Base-by-base conservation (phyloP, 1,140 invertebrate genomes). In the Phortica variegata region DNA sequence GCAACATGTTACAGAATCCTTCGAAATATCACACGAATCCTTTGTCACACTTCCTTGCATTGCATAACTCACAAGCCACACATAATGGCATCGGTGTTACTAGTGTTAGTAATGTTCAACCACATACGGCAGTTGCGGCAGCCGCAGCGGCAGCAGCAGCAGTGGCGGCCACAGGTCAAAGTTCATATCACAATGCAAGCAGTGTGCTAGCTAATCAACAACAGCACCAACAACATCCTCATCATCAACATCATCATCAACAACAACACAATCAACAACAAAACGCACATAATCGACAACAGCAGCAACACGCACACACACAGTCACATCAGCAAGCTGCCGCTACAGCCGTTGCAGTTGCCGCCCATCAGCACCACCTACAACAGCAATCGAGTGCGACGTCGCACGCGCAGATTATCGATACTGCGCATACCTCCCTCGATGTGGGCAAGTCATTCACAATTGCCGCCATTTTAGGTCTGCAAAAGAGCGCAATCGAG, bases 401-500 rank as follows among this genome's bases (percentile, higher is more conserved):
- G 53, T 63, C 71, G 55, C 66, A 70, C 50, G 65, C 62, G 52
- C 57, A 71, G 49, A 65, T 70, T 41, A 54, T 73, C 29, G 54
- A 70, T 60, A 57, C 69, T 54, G 61, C 65, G 54, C 65, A 66
- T 63, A 72, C 73, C 56, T 65, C 73, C 54, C 65, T 75, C 50
- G 73, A 75, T 49, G 68, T 72, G 48, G 74, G 77, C 19, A 86
- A 87, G 62, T 87, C 87, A 2, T 90, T 90, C 61, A 90, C 87
- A 15, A 90, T 90, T 58, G 88, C 89, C 52, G 86, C 87, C 13
- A 90, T 90, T 59, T 79, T 90, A n/a, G 87, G 87, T 6, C 75
- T 87, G 40, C 75, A 78, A 36, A 75, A 77, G 41, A 61, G 60
- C 32, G 54, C 51, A 8, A 59, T 59, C 16, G 53, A 56, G 40